These are phyloP conservation scores for Machimus atricapillus DNA, from an alignment of 2,888 invertebrate genomes.

Conservation along the genomic window DNA sequence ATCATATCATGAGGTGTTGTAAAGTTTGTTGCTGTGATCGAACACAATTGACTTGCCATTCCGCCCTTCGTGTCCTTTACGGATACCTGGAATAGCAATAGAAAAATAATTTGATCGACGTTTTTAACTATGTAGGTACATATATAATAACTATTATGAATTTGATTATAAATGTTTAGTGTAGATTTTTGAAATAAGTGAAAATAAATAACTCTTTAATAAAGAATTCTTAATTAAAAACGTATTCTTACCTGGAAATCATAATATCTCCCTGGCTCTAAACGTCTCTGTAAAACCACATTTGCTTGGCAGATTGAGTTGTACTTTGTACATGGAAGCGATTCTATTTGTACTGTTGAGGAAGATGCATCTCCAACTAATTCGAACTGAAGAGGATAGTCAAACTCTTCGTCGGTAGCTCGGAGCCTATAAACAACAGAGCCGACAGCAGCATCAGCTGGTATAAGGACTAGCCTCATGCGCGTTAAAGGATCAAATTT, in stretches of 20 bases:
- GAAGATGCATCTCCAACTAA: conserved; percentile 78
- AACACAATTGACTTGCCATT: conserved; percentile 76
- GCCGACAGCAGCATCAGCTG: conserved; percentile 82
- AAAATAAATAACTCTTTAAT: background rate
- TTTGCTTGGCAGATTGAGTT: conserved; percentile 91
- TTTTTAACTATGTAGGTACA: too few relatives aligned
- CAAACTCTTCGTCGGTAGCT: conserved; percentile 86
- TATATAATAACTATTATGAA: too few relatives aligned
- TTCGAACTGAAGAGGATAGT: conserved; percentile 84
- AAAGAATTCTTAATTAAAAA: background rate
- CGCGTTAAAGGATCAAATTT: conserved; percentile 84
- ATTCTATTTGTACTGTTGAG: conserved; percentile 79
- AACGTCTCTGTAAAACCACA: conserved; percentile 76
- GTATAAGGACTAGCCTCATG: conserved; percentile 82
- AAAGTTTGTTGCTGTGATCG: conserved; percentile 83
- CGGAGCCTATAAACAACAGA: conserved; percentile 87
- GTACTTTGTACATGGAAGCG: conserved; percentile 83
- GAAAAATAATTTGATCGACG: background rate
- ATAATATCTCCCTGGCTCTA: conserved; percentile 83
- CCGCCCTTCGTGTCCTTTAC: conserved; percentile 81
- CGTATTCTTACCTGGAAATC: conserved; percentile 70
- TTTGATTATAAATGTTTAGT: background rate
- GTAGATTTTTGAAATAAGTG: background rate
- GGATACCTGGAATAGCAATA: conserved; percentile 69
- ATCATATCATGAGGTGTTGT: conserved; percentile 83